A percentile compares a stretch with the other conserved stretches of the same genome.
phyloP scores from a whole-genome alignment of 2,888 invertebrate genomes.

The Brenthis hecate region DNA sequence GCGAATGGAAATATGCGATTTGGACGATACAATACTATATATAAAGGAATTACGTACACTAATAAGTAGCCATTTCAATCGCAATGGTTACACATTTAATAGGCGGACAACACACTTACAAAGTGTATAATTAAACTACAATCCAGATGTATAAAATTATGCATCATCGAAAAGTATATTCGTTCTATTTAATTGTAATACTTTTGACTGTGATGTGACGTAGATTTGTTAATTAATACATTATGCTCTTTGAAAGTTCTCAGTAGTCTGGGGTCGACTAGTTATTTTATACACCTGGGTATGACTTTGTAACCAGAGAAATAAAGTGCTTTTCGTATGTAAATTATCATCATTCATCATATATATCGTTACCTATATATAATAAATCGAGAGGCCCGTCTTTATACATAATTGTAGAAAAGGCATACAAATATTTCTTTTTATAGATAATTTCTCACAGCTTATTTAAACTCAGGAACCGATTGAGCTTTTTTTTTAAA shows the following conservation, averaged over 20 bases:
- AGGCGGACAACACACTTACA: constrained; percentile 81
- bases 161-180: constrained; percentile 73
- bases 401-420: constrained; percentile 43
- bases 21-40: constrained; percentile 68
- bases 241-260: constrained; percentile 17
- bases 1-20: constrained; percentile 59
- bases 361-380: not conserved
- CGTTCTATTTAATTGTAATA: constrained; percentile 54
- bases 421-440: constrained; percentile 46
- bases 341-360: constrained; percentile 25
- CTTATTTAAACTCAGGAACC: too few relatives aligned
- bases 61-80: constrained; percentile 76
- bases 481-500: too few relatives aligned
- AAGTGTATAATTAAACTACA: constrained; percentile 81
- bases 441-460: too few relatives aligned
- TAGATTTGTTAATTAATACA: constrained; percentile 45
- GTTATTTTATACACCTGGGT: constrained; percentile 38
- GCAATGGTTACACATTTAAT: constrained; percentile 79
- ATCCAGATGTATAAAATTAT: constrained; percentile 80
- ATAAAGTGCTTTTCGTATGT: constrained; percentile 29
- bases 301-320: constrained; percentile 38
- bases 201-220: constrained; percentile 73
- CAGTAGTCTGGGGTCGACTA: constrained; percentile 11
- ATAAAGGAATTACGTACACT: constrained; percentile 74
- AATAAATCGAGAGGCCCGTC: constrained; percentile 35